Percentiles rank a stretch among this genome's conserved stretches.
phyloP scores from a whole-genome alignment of 2,888 invertebrate genomes.

The Nomada lathburiana region DNA sequence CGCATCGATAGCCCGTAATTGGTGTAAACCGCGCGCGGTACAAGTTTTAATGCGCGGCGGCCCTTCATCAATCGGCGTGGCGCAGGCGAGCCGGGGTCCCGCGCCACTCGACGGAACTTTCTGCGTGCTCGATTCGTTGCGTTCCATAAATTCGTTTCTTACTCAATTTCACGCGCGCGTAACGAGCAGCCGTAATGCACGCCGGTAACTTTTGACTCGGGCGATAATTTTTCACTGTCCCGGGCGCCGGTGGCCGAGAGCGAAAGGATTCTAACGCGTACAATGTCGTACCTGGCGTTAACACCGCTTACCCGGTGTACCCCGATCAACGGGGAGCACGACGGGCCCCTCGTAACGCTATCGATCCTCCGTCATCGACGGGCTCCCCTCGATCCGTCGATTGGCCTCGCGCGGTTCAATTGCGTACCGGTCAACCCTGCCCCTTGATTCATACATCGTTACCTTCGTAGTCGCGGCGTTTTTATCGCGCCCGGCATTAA shows the following conservation, averaged over 20 bases:
- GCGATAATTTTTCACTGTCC: constrained; percentile 36
- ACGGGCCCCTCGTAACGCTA: background rate
- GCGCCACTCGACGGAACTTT: constrained; percentile 24
- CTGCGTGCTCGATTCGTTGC: constrained; percentile 48
- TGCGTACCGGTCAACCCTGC: rapidly evolving
- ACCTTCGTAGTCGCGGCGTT: background rate
- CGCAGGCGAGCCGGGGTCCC: constrained; percentile 7
- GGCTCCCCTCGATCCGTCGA: background rate
- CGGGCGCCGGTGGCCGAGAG: constrained; percentile 13
- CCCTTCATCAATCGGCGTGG: constrained; percentile 16
- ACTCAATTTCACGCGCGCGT: constrained; percentile 52
- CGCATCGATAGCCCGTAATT: constrained; percentile 49
- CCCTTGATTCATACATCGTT: constrained; percentile 1
- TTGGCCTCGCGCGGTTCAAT: background rate
- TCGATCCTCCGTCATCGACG: constrained; percentile 7
- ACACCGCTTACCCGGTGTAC: constrained; percentile 13
- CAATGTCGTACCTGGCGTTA: constrained; percentile 16
- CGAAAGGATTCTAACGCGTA: constrained; percentile 48
- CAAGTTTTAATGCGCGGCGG: constrained; percentile 13
- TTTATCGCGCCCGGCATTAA: constrained; percentile 17
- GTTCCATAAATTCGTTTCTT: constrained; percentile 54
- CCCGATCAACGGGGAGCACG: background rate
- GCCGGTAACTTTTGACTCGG: constrained; percentile 42
- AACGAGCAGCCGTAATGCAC: constrained; percentile 47
- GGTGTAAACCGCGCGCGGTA: constrained; percentile 36